Evolutionary conservation across 2,113 vertebrate species (phyloP).

Genomic region (Ameiurus melas): DNA sequence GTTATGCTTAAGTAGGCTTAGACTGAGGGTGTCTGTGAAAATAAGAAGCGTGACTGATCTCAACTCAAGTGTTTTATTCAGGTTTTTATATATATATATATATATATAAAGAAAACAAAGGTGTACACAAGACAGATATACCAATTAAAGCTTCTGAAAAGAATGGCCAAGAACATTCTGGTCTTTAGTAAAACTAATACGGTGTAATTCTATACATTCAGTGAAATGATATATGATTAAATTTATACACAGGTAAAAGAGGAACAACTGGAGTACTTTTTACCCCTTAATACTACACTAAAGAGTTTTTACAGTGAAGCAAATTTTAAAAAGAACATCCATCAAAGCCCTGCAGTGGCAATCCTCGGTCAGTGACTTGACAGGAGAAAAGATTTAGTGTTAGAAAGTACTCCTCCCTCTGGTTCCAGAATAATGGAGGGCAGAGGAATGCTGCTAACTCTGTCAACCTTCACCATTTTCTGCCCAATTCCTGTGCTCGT

Average conservation of each 20-base stretch:
- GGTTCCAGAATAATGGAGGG: slow-evolving; percentile 16
- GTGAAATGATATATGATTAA: not conserved
- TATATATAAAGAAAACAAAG: not conserved
- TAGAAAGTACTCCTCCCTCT: slow-evolving; percentile 34
- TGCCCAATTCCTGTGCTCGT: slow-evolving; percentile 16
- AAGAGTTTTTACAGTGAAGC: not conserved
- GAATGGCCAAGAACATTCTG: not conserved
- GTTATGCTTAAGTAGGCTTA: not conserved
- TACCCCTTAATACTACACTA: not conserved
- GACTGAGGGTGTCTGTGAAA: not conserved
- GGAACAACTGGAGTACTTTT: not conserved
- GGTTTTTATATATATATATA: not conserved
- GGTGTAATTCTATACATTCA: not conserved
- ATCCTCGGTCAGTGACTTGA: slow-evolving; percentile 30
- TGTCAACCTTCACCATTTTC: slow-evolving; percentile 28
- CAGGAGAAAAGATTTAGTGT: slow-evolving; percentile 49
- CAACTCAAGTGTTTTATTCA: not conserved
- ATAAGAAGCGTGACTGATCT: not conserved
- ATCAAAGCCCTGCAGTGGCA: not conserved
- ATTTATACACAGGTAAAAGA: not conserved
- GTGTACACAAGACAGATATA: not conserved
- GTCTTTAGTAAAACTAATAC: not conserved
- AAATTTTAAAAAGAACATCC: not conserved
- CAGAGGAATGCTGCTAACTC: slow-evolving; percentile 18
- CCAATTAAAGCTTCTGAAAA: not conserved